Percentiles rank a stretch among this genome's conserved stretches.
These are phyloP conservation scores for Stenodema calcarata DNA, from an alignment of 2,888 invertebrate species.

Conservation along the genomic window DNA sequence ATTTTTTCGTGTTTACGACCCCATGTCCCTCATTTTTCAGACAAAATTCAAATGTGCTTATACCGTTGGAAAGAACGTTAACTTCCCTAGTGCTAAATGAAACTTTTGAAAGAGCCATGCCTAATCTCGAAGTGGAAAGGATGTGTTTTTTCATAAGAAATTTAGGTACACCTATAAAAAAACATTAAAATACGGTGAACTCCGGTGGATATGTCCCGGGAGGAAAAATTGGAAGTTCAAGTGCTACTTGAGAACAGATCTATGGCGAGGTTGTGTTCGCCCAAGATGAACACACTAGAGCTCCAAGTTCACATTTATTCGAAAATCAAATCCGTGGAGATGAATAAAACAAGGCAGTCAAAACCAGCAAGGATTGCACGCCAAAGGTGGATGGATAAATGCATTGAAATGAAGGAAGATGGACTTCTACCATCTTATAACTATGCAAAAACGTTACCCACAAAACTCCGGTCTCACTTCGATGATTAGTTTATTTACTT, in stretches of 20 bases:
- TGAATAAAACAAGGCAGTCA: background rate
- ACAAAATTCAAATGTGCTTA: too few relatives aligned
- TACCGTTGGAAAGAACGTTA: too few relatives aligned
- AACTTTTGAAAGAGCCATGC: too few relatives aligned
- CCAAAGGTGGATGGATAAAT: background rate
- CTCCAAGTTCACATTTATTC: background rate
- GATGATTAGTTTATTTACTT: background rate
- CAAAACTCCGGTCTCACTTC: background rate
- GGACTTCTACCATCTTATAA: background rate
- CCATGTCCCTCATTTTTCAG: too few relatives aligned
- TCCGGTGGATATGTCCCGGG: background rate
- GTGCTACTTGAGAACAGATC: background rate
- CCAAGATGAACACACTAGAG: background rate
- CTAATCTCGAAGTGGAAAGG: background rate
- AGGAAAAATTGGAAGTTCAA: background rate
- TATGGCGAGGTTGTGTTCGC: background rate
- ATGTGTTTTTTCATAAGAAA: background rate
- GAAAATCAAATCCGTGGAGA: background rate
- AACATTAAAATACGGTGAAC: background rate
- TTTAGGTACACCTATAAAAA: background rate
- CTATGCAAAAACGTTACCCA: background rate
- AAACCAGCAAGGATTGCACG: background rate
- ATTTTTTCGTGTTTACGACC: too few relatives aligned
- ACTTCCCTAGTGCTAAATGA: too few relatives aligned
- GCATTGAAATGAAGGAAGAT: background rate